Evolutionary conservation across 1,140 invertebrate genomes (phyloP).

Genomic region (Bombus ignitus): DNA sequence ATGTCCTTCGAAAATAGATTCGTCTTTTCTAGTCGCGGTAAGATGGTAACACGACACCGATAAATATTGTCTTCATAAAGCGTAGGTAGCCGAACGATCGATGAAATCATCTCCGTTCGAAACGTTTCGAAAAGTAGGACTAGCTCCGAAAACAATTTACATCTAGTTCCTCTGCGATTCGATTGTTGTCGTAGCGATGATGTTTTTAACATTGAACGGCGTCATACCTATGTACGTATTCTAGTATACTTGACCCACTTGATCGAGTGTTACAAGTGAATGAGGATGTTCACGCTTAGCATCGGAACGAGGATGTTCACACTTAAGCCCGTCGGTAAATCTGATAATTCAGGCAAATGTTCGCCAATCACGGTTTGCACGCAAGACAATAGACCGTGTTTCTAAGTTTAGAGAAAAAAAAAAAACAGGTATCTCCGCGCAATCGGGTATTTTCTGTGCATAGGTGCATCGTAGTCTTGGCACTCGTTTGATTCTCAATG

Average conservation of each 20-base stretch:
- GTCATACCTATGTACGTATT: neutral
- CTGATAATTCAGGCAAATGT: constrained; percentile 37
- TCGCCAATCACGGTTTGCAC: constrained; percentile 7
- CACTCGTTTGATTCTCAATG: neutral
- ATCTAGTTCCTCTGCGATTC: neutral
- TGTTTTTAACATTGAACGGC: constrained; percentile 4
- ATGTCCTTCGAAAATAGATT: constrained; percentile 64
- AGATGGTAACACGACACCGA: constrained; percentile 34
- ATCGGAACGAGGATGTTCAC: constrained; percentile 48
- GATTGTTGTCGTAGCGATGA: neutral
- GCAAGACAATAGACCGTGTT: constrained; percentile 33
- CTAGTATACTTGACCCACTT: constrained; percentile 50
- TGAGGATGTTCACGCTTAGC: constrained; percentile 48
- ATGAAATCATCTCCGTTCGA: neutral
- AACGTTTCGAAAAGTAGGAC: too few species aligned
- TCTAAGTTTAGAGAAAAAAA: constrained; percentile 43
- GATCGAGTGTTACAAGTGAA: constrained; percentile 25
- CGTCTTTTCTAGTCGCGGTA: constrained; percentile 29
- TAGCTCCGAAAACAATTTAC: neutral
- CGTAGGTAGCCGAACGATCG: too few species aligned
- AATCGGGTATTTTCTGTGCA: neutral
- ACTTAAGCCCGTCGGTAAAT: constrained; percentile 35
- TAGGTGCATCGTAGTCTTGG: neutral
- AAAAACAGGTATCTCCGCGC: too few species aligned
- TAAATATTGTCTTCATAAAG: neutral